Evolutionary conservation across 2,113 vertebrate genomes (phyloP), one percentile per base, ranked within the genome.

Genomic region (Acanthochromis polyacanthus): DNA sequence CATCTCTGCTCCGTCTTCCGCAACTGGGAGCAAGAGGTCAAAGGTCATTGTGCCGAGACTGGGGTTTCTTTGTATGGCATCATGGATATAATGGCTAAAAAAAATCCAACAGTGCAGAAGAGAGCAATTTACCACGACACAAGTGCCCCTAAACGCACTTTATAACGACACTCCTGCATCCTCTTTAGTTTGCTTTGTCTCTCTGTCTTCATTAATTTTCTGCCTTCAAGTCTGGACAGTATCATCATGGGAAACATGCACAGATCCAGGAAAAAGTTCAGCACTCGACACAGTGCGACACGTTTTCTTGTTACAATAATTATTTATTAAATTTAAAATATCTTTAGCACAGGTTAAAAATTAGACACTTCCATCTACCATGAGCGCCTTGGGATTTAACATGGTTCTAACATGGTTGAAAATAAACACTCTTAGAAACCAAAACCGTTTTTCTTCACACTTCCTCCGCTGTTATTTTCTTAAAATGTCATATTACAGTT

Each of bases 241-340:
- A 30, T 11, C 16, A n/a, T 62, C 50, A 43, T 19, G 9, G 19
- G 36, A 50, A 59, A 53, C 43, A 48, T 8, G 16, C 30, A 78
- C 15, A 72, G n/a, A 10, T 17, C 15, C 23, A 56, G 38, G 55
- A n/a, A 15, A 81, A 4, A 58, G 56, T 28, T 73, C 46, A 86
- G 48, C 74, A 66, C 9, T 71, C 12, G 36, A 89, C 75, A 90
- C 66, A 55, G 25, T 7, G 57, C 7, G n/a, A 59, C 19, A 71
- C 11, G 12, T 58, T 87, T 83, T 94, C 88, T 93, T 94, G 90
- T 94, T 95, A 94, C 92, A 95, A 93, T 93, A 89, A 88, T 94
- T 95, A 95, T 95, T 95, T 95, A 95, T 94, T 95, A 95, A 95
- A 95, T 93, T 94, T 94, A 94, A 95, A 94, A 93, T 92, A 94